Base-by-base conservation (phyloP, 2,797 vertebrate genomes). In the Neopelma chrysocephalum region DNA sequence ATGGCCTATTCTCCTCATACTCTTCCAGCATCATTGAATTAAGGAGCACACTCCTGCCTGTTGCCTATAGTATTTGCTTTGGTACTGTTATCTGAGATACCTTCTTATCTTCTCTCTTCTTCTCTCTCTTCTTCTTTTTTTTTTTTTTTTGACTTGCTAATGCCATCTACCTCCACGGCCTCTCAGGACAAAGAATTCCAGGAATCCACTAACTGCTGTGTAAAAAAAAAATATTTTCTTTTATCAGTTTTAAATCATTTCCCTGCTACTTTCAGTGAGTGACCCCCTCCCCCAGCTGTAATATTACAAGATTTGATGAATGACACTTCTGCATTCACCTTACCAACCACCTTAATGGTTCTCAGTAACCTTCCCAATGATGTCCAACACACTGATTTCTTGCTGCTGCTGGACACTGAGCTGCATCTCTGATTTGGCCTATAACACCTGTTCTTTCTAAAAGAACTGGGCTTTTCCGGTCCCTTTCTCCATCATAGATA, bases 261-360 rank as follows among this genome's bases (percentile, higher is more conserved):
- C 22, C 6, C n/a, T 82, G 29, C 9, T 22, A 16, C 32, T 78
- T 75, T 64, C 69, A 75, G 19, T 36, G 54, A n/a, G 22, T 66
- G 47, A 9, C 14, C 4, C 4, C 5, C 7, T 0, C 0, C 7
- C 3, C 4, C 26, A 6, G 0, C 4, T 78, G 31, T 56, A 56
- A 31, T 64, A 32, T 23, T 75, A 36, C 25, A 56, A n/a, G 20
- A 54, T 85, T 43, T 80, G 32, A 23, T 73, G 48, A 66, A 47
- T 61, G 31, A 54, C 72, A 57, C 8, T 79, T 72, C 71, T 53
- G 10, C 2, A 2, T 71, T 61, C 51, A 31, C 36, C 9, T 87
- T 75, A 47, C 68, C 29, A 14, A 29, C 42, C 70, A 57, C 62
- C 15, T 69, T 48, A 43, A 32, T 65, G 38, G 47, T 80, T 73